Base-by-base conservation (phyloP, 1,140 invertebrate genomes). In the Propsilocerus akamusi region DNA sequence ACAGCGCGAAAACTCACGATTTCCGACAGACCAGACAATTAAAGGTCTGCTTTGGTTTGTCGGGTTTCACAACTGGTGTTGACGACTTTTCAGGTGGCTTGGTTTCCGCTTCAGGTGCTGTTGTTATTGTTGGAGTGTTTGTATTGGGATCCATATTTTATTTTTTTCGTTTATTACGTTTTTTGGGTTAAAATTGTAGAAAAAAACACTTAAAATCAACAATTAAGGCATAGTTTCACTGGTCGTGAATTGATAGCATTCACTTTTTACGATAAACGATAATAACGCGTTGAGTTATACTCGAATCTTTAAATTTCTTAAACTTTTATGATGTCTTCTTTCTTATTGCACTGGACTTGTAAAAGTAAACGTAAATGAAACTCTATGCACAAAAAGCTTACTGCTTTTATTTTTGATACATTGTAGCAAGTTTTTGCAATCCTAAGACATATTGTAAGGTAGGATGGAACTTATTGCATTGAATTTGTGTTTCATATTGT, bases 211-310 rank as follows among this genome's bases (percentile, higher is more conserved):
- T 20, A 20, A 41, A 41, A 30, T 30, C 10, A 41, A 41, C 34
- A 41, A 41, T 41, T 41, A 41, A 41, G 34, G 34, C 34, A 41
- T 41, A 41, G 22, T 41, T 41, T 41, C 34, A 41, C 34, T 41
- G 14, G 34, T 41, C 8, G 34, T 41, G 34, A 41, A 41, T 17
- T 5, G 22, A 10, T 41, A 17, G 10, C n/a, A 41, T 20, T 41
- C 34, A 41, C 34, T 41, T 41, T 17, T 41, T n/a, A n/a, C n/a
- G 17, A 5, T 41, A 8, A 7, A 8, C 14, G 17, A 41, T 41
- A 41, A 41, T 41, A 41, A 41, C 34, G 34, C n/a, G n/a, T n/a
- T n/a, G n/a, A 41, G 34, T 41, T 41, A 17, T 7, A 41, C 34
- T 41, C 34, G 34, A 41, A 41, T 17, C 22, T 17, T 17, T 5